Evolutionary conservation across 2,113 vertebrate genomes (phyloP), one percentile per base, ranked within the genome.

Genomic region (Elaphurus davidianus): DNA sequence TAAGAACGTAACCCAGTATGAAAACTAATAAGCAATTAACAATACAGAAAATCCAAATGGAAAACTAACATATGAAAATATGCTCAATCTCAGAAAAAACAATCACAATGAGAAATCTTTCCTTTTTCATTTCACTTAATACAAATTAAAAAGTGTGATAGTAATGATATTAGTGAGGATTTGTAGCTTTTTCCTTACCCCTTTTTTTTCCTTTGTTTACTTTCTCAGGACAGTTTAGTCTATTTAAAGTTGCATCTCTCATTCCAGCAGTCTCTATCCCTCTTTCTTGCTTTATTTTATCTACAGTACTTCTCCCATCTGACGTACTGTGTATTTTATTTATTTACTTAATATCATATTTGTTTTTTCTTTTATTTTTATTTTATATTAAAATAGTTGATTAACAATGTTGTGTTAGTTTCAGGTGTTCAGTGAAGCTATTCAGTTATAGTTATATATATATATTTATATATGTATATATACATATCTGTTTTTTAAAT

Each of bases 251-350:
- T 40, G 12, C 14, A 28, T 60, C 76, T 90, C 5, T 28, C 2
- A 88, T 2, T 25, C 40, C 7, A 47, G n/a, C 17, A 57, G 28
- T 94, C 33, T 87, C 36, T 17, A 21, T 71, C 4, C 0, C 3
- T 60, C 30, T 74, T 94, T 50, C 27, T 96, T 52, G 50, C n/a
- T 94, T 96, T 83, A 87, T 85, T 95, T 84, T 92, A 55, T 91
- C 6, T 62, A 47, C 16, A 92, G 19, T 23, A 85, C 50, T 92
- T 94, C 36, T 64, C 15, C 33, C 57, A 92, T 43, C 30, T 89
- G 78, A 91, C 1, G 25, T 79, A 60, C 12, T 59, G 40, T 67
- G 1, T 23, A 19, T 86, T 19, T 74, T 83, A 30, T 90, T 90
- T 95, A 30, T 85, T 85, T n/a, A 15, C 45, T 93, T 28, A 55